Evolutionary conservation across 2,113 vertebrate genomes (phyloP).

Genomic region (Tachycineta bicolor): DNA sequence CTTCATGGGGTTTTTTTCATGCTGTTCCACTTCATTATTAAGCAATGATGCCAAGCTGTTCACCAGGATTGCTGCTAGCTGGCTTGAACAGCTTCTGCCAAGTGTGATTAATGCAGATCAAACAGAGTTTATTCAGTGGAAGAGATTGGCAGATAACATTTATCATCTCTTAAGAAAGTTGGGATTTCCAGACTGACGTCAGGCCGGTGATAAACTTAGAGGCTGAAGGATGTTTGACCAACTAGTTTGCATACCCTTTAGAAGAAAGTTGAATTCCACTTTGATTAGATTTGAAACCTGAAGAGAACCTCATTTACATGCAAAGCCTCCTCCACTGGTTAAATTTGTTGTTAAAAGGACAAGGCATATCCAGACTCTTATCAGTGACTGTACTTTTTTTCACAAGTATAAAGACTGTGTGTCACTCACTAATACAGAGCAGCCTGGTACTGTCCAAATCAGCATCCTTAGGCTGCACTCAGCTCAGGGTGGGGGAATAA

Average conservation of each 20-base stretch:
- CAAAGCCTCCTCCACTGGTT: slow-evolving; percentile 29
- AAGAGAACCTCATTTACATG: slow-evolving; percentile 28
- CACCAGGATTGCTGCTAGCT: slow-evolving; percentile 70
- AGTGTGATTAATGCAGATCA: slow-evolving; percentile 81
- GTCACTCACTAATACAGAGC: background rate
- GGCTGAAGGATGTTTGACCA: slow-evolving; percentile 49
- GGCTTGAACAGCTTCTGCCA: slow-evolving; percentile 73
- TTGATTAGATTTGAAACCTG: slow-evolving; percentile 56
- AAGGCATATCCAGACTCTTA: background rate
- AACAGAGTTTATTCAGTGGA: slow-evolving; percentile 74
- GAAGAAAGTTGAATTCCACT: slow-evolving; percentile 34
- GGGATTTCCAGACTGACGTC: slow-evolving; percentile 68
- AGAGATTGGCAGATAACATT: slow-evolving; percentile 79
- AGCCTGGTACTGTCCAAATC: background rate
- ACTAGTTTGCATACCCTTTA: slow-evolving; percentile 32
- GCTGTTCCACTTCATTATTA: slow-evolving; percentile 72
- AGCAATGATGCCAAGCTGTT: slow-evolving; percentile 74
- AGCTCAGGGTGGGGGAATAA: background rate
- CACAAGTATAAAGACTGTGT: background rate
- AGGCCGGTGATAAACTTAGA: slow-evolving; percentile 63
- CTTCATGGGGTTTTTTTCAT: slow-evolving; percentile 48
- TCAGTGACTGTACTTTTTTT: background rate
- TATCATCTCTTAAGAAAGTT: slow-evolving; percentile 75
- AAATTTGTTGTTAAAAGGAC: slow-evolving; percentile 44
- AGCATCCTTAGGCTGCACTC: background rate